Evolutionary conservation across 1,140 invertebrate genomes (phyloP).

Genomic region (Eupeodes corollae): DNA sequence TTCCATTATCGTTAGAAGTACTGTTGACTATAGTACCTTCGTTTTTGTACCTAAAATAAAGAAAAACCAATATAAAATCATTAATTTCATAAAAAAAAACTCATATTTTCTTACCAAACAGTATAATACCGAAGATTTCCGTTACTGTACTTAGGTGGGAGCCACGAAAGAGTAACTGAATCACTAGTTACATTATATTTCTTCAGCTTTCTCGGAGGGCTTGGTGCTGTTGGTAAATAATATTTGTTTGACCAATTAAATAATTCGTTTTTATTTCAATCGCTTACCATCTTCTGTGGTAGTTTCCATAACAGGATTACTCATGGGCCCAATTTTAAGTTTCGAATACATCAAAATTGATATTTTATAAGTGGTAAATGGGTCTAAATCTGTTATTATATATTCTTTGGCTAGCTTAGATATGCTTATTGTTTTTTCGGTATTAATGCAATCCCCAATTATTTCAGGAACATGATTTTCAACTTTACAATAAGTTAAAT

Average conservation of each 20-base stretch:
- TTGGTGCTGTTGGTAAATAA: constrained; percentile 14
- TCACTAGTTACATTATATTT: constrained; percentile 10
- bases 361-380: constrained; percentile 22
- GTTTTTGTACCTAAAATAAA: not conserved
- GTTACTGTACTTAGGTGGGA: constrained; percentile 17
- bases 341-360: constrained; percentile 25
- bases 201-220: constrained; percentile 14
- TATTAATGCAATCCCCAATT: not conserved
- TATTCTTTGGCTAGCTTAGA: constrained; percentile 4
- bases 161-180: constrained; percentile 14
- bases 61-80: not conserved
- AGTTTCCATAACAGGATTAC: too few species aligned
- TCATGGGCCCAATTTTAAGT: not conserved
- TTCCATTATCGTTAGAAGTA: constrained; percentile 14
- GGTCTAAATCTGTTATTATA: constrained; percentile 16
- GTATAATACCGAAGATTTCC: constrained; percentile 14
- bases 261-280: constrained; percentile 25
- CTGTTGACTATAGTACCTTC: not conserved
- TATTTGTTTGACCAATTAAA: too few species aligned
- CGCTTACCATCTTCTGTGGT: not conserved
- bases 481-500: constrained; percentile 22
- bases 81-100: not conserved
- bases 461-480: constrained; percentile 1
- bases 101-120: not conserved
- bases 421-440: not conserved